Conservation (phyloP, 64 coral and sea anemone species). For the Pocillopora damicornis region DNA sequence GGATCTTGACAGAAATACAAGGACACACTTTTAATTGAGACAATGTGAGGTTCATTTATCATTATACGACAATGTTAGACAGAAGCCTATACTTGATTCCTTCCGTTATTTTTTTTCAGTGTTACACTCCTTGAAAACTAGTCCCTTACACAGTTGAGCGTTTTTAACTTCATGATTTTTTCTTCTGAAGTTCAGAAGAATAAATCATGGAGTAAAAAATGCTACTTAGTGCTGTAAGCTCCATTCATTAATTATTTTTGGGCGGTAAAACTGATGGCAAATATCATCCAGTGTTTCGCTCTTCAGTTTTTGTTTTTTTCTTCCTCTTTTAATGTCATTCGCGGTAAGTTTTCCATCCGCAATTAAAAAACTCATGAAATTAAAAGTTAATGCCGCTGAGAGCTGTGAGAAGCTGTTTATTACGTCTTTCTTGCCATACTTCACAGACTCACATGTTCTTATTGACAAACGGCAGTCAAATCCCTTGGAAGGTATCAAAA, state of each 20-base stretch:
- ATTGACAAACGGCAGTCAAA: conserved; percentile 37
- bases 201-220: too few relatives aligned
- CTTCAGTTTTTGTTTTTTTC: not conserved
- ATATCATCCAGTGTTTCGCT: too few relatives aligned
- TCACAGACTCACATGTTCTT: not conserved
- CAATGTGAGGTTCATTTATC: not conserved
- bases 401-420: not conserved
- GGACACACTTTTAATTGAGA: not conserved
- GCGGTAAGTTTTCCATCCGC: not conserved
- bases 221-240: too few relatives aligned
- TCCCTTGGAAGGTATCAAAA: conserved; percentile 28
- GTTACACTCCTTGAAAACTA: too few relatives aligned
- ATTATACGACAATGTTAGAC: not conserved
- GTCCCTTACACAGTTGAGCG: too few relatives aligned
- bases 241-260: not conserved
- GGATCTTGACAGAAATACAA: not conserved
- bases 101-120: too few relatives aligned
- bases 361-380: not conserved
- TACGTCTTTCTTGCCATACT: not conserved
- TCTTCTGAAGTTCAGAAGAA: too few relatives aligned
- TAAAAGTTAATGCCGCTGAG: too few relatives aligned
- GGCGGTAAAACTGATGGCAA: too few relatives aligned
- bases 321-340: too few relatives aligned
- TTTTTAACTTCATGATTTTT: too few relatives aligned
- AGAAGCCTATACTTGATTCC: too few relatives aligned